These are phyloP conservation scores for Willowsia nigromaculata DNA, from an alignment of 2,888 invertebrate species.

Conservation along the genomic window DNA sequence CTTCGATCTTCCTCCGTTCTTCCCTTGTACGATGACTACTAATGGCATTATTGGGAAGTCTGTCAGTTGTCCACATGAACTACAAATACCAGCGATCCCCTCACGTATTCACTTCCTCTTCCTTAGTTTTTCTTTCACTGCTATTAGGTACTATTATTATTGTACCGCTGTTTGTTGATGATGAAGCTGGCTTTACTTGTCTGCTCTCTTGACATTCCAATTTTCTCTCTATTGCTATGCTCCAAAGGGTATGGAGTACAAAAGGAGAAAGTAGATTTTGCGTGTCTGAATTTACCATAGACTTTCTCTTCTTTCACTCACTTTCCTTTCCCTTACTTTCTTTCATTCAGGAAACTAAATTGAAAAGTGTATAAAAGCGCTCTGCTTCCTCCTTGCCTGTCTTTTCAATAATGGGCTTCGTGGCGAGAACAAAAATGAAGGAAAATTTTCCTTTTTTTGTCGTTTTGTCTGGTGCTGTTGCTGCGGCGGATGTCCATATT, in stretches of 20 bases:
- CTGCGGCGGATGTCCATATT: background rate
- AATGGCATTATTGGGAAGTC: conserved; percentile 15
- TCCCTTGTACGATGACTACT: background rate
- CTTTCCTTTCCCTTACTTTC: background rate
- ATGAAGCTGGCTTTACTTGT: conserved; percentile 28
- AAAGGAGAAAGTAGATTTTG: conserved; percentile 32
- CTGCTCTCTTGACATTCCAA: conserved; percentile 54
- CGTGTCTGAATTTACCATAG: background rate
- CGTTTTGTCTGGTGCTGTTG: background rate
- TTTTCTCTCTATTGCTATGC: conserved; percentile 27
- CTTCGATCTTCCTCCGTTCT: background rate
- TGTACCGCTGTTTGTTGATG: background rate
- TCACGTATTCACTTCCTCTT: conserved; percentile 20
- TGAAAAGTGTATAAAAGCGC: background rate
- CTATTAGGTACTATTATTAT: background rate
- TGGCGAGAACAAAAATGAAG: background rate
- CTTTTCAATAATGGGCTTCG: background rate
- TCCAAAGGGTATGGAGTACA: background rate
- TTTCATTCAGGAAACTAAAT: conserved; percentile 16
- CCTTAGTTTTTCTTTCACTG: background rate
- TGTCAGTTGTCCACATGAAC: conserved; percentile 1
- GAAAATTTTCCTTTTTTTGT: background rate
- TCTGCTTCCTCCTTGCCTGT: background rate
- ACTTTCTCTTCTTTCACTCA: background rate
- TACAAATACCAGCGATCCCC: background rate